Evolutionary conservation across 2,113 vertebrate species (phyloP).

Genomic region (Mesoclemmys tuberculata): DNA sequence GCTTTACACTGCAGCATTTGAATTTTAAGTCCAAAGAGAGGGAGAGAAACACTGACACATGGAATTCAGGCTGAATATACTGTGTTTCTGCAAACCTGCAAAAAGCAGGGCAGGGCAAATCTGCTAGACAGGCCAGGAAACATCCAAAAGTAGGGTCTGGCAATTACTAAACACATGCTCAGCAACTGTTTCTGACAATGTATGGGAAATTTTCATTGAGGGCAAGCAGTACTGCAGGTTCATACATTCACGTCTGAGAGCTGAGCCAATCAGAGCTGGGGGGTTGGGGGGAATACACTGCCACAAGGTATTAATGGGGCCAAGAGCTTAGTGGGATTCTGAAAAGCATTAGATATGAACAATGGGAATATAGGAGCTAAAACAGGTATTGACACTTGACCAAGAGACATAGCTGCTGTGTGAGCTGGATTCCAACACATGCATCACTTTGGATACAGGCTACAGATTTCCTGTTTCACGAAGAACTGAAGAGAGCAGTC

Average conservation of each 20-base stretch:
- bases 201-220: neutral
- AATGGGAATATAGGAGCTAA: neutral
- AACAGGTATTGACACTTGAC: neutral
- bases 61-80: neutral
- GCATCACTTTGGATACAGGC: neutral
- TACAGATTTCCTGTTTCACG: neutral
- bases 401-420: neutral
- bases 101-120: neutral
- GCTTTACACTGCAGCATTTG: neutral
- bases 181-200: neutral
- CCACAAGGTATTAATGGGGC: neutral
- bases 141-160: neutral
- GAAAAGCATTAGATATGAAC: too few relatives aligned
- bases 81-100: neutral
- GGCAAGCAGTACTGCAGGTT: neutral
- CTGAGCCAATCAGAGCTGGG: neutral
- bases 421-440: neutral
- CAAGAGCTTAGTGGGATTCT: neutral
- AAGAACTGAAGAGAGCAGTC: neutral
- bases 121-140: neutral
- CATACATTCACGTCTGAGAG: neutral
- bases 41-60: neutral
- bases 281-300: neutral
- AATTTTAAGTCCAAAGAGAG: fast-evolving
- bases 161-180: neutral